These are phyloP conservation scores for Moxostoma hubbsi DNA, from an alignment of 2,797 vertebrate species.

Conservation along the genomic window DNA sequence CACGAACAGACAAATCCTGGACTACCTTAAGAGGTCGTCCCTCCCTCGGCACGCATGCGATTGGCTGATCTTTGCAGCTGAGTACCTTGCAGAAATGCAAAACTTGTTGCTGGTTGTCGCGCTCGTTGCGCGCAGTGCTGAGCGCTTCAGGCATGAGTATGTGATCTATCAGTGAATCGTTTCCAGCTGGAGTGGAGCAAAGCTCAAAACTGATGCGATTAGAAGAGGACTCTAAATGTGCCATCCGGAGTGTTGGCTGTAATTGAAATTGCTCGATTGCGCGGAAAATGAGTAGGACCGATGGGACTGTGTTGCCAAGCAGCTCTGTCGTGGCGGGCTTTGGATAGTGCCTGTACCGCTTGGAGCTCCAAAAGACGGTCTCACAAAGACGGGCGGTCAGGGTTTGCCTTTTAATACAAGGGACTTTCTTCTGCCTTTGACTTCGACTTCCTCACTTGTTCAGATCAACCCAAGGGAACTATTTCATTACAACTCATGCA, in stretches of 20 bases:
- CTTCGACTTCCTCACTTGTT: slow-evolving; percentile 31
- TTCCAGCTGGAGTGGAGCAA: slow-evolving; percentile 69
- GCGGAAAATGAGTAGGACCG: slow-evolving; percentile 64
- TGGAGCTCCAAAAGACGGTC: slow-evolving; percentile 59
- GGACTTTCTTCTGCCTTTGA: slow-evolving; percentile 55
- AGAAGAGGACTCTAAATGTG: slow-evolving; percentile 54
- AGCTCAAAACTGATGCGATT: slow-evolving; percentile 56
- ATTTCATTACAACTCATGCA: neutral
- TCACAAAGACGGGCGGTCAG: slow-evolving; percentile 42
- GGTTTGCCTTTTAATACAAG: slow-evolving; percentile 58
- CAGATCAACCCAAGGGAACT: slow-evolving; percentile 21
- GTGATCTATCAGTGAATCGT: slow-evolving; percentile 69
- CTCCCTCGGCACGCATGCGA: slow-evolving; percentile 81
- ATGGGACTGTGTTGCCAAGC: slow-evolving; percentile 72
- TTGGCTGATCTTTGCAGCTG: slow-evolving; percentile 85
- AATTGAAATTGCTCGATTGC: slow-evolving; percentile 53
- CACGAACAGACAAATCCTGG: slow-evolving; percentile 3
- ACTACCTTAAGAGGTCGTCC: slow-evolving; percentile 89
- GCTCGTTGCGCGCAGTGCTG: slow-evolving; percentile 79
- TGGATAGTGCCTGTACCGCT: slow-evolving; percentile 65
- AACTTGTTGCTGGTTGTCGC: slow-evolving; percentile 94
- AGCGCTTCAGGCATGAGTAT: slow-evolving; percentile 73
- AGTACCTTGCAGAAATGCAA: slow-evolving; percentile 94
- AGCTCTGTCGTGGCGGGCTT: slow-evolving; percentile 70
- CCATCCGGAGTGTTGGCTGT: slow-evolving; percentile 41